Percentiles rank a stretch among this genome's conserved stretches.
phyloP scores from a whole-genome alignment of 2,797 vertebrate species.

The Brachyrhaphis roseni region DNA sequence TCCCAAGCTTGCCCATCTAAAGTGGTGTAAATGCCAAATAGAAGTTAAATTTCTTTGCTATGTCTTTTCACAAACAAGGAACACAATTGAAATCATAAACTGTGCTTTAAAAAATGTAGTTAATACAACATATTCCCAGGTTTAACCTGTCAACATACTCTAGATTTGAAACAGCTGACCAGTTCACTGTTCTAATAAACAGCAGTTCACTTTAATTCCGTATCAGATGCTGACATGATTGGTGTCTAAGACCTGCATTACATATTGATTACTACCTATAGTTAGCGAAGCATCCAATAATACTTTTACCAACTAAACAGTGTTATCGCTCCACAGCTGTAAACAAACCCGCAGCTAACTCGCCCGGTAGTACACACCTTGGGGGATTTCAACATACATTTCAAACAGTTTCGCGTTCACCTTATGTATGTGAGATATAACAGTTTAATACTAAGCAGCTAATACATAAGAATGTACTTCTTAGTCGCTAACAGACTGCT shows the following conservation, averaged over 20 bases:
- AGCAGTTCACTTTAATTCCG: not conserved
- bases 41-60: not conserved
- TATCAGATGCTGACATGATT: not conserved
- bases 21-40: not conserved
- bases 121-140: not conserved
- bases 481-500: not conserved
- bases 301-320: not conserved
- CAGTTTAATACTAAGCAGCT: no score
- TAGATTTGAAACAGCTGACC: not conserved
- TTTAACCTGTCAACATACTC: not conserved
- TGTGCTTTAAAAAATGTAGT: not conserved
- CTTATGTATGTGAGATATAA: rapidly evolving
- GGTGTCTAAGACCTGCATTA: not conserved
- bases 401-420: rapidly evolving
- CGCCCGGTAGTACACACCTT: not conserved
- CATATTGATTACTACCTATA: not conserved
- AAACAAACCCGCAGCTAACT: conserved; percentile 1
- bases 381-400: not conserved
- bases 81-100: not conserved
- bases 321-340: not conserved
- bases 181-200: not conserved
- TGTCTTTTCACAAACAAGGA: not conserved
- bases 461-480: not conserved
- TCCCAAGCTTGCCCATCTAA: not conserved
- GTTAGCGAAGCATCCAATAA: not conserved